phyloP scores from a whole-genome alignment of 2,113 vertebrate genomes.

The Eolophus roseicapilla region DNA sequence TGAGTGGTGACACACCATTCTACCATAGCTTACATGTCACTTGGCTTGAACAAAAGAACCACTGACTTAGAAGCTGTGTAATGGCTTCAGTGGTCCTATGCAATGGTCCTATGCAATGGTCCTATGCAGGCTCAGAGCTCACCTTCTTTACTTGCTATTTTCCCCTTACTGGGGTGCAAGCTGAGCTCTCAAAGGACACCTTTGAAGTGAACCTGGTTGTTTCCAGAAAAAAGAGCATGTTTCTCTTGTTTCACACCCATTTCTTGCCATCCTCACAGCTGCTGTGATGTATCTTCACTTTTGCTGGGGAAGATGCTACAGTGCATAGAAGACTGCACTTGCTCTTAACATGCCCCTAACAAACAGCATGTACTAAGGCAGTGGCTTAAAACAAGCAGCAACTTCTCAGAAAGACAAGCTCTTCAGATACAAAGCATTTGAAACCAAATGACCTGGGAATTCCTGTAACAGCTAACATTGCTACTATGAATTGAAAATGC shows the following conservation, averaged over 20 bases:
- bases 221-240: background rate
- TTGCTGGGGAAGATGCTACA: background rate
- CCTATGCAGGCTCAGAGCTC: rapidly evolving
- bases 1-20: background rate
- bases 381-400: background rate
- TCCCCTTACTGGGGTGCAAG: background rate
- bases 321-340: rapidly evolving
- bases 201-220: background rate
- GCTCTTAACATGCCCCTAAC: background rate
- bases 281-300: background rate
- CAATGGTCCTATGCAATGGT: background rate
- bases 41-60: background rate
- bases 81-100: background rate
- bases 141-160: background rate
- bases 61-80: background rate
- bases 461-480: background rate
- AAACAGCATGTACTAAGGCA: background rate
- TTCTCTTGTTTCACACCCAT: background rate
- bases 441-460: background rate
- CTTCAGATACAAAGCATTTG: background rate
- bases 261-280: background rate
- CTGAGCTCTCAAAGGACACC: background rate
- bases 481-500: background rate
- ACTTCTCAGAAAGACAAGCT: background rate
- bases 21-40: background rate